Evolutionary conservation across 2,113 vertebrate species (phyloP).

Genomic region (Halichoeres trimaculatus): DNA sequence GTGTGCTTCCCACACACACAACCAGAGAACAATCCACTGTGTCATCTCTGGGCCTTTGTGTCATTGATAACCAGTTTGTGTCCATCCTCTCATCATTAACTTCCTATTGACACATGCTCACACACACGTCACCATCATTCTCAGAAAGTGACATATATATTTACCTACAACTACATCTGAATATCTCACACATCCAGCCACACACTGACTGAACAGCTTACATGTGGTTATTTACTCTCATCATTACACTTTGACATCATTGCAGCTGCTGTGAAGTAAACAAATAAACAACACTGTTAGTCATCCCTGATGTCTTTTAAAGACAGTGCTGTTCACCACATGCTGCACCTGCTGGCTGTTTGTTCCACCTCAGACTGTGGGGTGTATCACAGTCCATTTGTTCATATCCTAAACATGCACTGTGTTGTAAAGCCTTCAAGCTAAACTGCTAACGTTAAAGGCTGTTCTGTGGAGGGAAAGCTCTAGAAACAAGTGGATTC

Average conservation of each 20-base stretch:
- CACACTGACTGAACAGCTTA: slow-evolving; percentile 10
- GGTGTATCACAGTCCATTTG: not conserved
- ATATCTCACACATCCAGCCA: not conserved
- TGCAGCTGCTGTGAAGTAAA: slow-evolving; percentile 34
- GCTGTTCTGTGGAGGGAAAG: not conserved
- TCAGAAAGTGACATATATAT: not conserved
- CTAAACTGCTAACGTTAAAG: not conserved
- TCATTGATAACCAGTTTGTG: not conserved
- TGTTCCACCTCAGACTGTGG: slow-evolving; percentile 4
- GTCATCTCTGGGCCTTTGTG: not conserved
- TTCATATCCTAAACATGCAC: slow-evolving; percentile 3
- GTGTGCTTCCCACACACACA: not conserved
- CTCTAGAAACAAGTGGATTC: not conserved
- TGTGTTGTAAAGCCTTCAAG: not conserved
- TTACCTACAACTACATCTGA: no score
- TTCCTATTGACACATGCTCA: no score
- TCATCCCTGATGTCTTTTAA: not conserved
- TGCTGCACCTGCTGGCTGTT: slow-evolving; percentile 43
- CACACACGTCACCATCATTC: no score
- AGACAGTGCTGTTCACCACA: slow-evolving; percentile 1
- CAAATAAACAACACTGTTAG: not conserved
- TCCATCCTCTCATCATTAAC: no score
- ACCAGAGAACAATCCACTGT: not conserved
- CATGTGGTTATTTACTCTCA: not conserved
- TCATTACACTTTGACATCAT: slow-evolving; percentile 12